phyloP scores from a whole-genome alignment of 2,113 vertebrate genomes.

The Aegypius monachus region DNA sequence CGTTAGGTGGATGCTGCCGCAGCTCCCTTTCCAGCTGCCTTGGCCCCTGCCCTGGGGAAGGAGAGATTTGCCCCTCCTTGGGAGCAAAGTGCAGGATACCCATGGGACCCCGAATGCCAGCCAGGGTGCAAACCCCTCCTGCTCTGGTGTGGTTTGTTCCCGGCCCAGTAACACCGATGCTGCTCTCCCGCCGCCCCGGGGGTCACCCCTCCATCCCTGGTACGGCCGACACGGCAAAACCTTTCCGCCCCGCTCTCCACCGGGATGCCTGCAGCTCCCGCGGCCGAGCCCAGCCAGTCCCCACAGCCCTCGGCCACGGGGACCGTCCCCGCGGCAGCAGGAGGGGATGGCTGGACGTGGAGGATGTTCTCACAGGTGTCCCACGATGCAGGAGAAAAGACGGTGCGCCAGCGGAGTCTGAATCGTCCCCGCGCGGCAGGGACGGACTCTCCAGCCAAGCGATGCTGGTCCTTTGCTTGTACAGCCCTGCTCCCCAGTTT shows the following conservation, averaged over 20 bases:
- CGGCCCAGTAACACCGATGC: background rate
- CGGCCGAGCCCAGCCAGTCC: background rate
- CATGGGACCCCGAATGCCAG: background rate
- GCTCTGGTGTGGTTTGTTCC: background rate
- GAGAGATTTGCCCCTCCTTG: background rate
- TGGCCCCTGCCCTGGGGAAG: background rate
- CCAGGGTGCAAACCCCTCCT: background rate
- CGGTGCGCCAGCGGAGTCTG: background rate
- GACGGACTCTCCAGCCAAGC: background rate
- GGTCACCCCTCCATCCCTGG: background rate
- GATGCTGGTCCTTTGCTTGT: background rate
- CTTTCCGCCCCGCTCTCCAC: background rate
- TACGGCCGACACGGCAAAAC: background rate
- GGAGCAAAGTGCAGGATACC: background rate
- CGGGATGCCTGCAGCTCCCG: background rate
- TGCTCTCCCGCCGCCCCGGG: background rate
- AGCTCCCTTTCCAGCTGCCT: background rate
- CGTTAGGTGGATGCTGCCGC: accelerated
- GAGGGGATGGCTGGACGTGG: background rate
- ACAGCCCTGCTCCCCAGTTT: background rate
- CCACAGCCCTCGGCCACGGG: background rate
- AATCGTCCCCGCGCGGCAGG: background rate
- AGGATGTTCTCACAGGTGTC: background rate
- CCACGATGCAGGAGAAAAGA: background rate
- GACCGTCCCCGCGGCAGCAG: background rate